Base-by-base conservation (phyloP, 2,888 invertebrate species). In the Candidula unifasciata region DNA sequence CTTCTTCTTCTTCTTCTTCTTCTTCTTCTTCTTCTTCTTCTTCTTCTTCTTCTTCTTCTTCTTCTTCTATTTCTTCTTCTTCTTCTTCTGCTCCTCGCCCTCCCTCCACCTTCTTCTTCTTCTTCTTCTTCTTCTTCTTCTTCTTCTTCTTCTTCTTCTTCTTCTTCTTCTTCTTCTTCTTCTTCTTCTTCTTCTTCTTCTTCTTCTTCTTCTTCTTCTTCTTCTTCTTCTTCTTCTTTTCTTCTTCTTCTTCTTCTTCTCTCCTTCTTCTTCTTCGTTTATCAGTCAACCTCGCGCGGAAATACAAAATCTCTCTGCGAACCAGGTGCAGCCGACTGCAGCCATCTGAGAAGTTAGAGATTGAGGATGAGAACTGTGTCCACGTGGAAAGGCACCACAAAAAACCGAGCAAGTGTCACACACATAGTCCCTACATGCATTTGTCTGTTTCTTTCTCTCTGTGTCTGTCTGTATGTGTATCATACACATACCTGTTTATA, bases 11-110 rank as follows among this genome's bases (percentile, higher is more conserved):
- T 69, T 89, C 89, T 60, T 83, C 84, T 30, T 85, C 79, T 18
- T 89, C 85, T 79, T 88, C 87, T 68, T 87, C 84, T 18, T 87
- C 85, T 80, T 52, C 68, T 68, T 80, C 80, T 73, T 73, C 60
- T 60, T 81, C 73, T 73, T 73, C 60, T 60, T 81, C 73, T 73
- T 73, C 37, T 60, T 81, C 74, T 73, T 73, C 37, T 60, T 73
- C 73, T 60, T 81, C 60, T 35, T 73, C 54, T 35, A 52, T 21
- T 54, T 69, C 27, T 57, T 74, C 33, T 35, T 52, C 37, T 44
- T 60, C 35, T 27, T 44, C 68, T 35, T 37, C 68, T 44, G 13
- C 44, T 68, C 66, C 52, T 68, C n/a, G 37, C 37, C 66, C 68
- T 68, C 66, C 68, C 37, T 60, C 68, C 71, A 60, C 37, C 66